Evolutionary conservation across 2,113 vertebrate species (phyloP), one percentile per base, ranked within the genome.

Genomic region (Formicarius rufipectus): DNA sequence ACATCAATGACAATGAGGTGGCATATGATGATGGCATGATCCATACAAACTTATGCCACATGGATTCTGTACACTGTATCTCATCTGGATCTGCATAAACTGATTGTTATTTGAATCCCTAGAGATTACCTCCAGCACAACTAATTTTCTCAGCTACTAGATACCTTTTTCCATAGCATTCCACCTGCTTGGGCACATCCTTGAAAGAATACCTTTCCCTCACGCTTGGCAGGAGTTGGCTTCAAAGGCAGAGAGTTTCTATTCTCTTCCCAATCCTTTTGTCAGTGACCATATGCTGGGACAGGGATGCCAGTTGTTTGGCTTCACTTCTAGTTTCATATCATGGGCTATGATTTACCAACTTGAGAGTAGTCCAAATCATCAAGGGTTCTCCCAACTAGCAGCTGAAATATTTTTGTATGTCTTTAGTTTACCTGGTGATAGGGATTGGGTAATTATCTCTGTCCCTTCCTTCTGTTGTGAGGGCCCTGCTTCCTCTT

Each of bases 341-440:
- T 20, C 28, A 12, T 37, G 27, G 12, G 37, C 37, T 23, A 22
- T 9, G 10, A 68, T 27, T 45, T 12, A 17, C 17, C 62, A 50
- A 13, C 17, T 25, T 0, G 17, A 17, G 37, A 44, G 11, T 4
- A 68, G 33, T 14, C 23, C 31, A 60, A 14, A 14, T 42, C 25
- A 42, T 9, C 3, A 50, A 17, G 31, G 7, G 17, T 14, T 68
- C 44, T 35, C 12, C 37, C 1, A 0, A 18, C 3, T 12, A 9
- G 11, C 3, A 1, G 31, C 2, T 23, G 7, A 76, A 75, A 85
- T 14, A 1, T 58, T 40, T 42, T 30, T 25, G 20, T 3, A 2
- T 22, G 67, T 50, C 20, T 35, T 3, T 24, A 58, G 21, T 21
- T 67, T 35, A 31, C 7, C 10, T 35, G 30, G 1, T 1, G 21